These are phyloP conservation scores for Eristalis arbustorum DNA, from an alignment of 2,888 invertebrate species.

Conservation along the genomic window DNA sequence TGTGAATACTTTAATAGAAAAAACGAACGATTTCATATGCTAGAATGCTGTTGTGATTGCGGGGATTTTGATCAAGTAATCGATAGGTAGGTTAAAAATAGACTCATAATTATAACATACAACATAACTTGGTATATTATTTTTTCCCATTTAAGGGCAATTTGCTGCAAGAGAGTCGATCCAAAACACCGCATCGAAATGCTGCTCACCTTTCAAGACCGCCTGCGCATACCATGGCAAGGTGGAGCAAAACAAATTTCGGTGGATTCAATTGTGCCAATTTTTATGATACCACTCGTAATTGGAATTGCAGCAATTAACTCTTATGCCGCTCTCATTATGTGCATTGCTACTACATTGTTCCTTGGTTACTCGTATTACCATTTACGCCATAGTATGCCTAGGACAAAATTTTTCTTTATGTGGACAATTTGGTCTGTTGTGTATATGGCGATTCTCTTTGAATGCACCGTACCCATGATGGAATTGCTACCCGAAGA, in stretches of 20 bases:
- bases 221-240: slow-evolving; percentile 83
- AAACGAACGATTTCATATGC: slow-evolving; percentile 81
- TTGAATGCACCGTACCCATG: slow-evolving; percentile 87
- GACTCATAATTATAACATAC: background rate
- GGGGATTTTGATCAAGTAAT: slow-evolving; percentile 82
- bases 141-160: slow-evolving; percentile 67
- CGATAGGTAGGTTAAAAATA: slow-evolving; percentile 80
- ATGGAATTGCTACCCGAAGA: slow-evolving; percentile 87
- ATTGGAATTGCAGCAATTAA: slow-evolving; percentile 81
- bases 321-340: slow-evolving; percentile 77
- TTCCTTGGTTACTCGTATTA: slow-evolving; percentile 75
- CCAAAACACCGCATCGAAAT: slow-evolving; percentile 76
- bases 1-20: slow-evolving; percentile 83
- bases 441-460: slow-evolving; percentile 84
- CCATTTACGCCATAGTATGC: slow-evolving; percentile 75
- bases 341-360: slow-evolving; percentile 74
- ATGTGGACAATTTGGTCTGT: slow-evolving; percentile 88
- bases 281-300: slow-evolving; percentile 81
- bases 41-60: slow-evolving; percentile 83
- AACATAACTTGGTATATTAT: background rate
- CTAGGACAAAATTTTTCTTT: slow-evolving; percentile 86
- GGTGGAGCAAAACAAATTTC: slow-evolving; percentile 83
- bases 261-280: slow-evolving; percentile 81
- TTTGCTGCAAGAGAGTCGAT: slow-evolving; percentile 73
- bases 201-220: slow-evolving; percentile 81